phyloP scores from a whole-genome alignment of 2,113 vertebrate genomes.

The Rhabdornis inornatus region DNA sequence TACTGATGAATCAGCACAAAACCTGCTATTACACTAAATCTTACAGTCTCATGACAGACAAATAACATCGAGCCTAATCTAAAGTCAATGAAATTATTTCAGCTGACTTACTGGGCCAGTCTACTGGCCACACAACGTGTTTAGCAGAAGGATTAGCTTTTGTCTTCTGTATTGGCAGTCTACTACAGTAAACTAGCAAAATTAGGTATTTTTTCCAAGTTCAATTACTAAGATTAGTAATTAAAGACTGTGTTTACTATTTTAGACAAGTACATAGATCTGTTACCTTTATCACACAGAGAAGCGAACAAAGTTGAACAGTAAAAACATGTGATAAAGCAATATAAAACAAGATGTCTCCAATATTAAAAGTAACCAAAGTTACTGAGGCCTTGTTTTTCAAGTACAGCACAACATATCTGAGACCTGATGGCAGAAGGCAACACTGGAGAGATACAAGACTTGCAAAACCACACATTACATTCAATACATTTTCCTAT shows the following conservation, averaged over 20 bases:
- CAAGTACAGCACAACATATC: neutral
- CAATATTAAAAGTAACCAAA: neutral
- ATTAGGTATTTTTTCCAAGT: neutral
- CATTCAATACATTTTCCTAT: neutral
- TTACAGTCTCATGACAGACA: neutral
- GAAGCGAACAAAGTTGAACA: neutral
- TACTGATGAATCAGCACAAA: constrained; percentile 4
- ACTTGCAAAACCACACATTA: neutral
- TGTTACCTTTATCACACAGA: neutral
- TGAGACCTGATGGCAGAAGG: neutral
- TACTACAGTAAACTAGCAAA: neutral
- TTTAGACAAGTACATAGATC: neutral
- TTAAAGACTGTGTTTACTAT: neutral
- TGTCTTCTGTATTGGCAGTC: neutral
- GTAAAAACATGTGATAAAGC: neutral
- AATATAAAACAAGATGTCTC: neutral
- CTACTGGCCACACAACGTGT: neutral
- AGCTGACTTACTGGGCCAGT: neutral
- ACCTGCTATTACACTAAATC: neutral
- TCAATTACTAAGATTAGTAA: neutral
- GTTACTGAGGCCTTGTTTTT: neutral
- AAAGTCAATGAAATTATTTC: neutral
- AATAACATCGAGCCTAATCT: neutral
- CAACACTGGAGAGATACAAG: neutral
- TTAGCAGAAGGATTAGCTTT: neutral